Evolutionary conservation across 2,797 vertebrate genomes (phyloP).

Genomic region (Novumbra hubbsi): DNA sequence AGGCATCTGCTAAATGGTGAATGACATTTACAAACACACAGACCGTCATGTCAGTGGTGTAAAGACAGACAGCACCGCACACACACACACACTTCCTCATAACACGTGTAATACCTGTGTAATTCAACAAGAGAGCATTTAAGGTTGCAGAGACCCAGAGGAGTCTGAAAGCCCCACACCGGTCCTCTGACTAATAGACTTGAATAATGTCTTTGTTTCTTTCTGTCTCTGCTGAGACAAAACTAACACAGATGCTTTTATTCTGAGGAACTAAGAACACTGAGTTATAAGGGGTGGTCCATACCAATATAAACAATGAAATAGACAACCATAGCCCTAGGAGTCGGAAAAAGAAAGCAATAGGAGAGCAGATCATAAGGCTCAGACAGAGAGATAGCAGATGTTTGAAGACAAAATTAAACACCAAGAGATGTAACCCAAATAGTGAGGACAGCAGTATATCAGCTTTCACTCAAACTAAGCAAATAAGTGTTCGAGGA

Average conservation of each 20-base stretch:
- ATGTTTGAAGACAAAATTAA: background rate
- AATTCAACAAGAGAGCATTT: background rate
- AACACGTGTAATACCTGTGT: background rate
- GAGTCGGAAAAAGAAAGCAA: background rate
- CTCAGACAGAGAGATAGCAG: slow-evolving; percentile 10
- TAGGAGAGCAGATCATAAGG: background rate
- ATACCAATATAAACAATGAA: background rate
- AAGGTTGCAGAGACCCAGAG: background rate
- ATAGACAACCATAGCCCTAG: background rate
- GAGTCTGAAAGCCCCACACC: background rate
- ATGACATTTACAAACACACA: background rate
- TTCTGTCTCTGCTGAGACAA: slow-evolving; percentile 2
- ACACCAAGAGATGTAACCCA: background rate
- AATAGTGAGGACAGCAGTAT: background rate
- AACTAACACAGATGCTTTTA: background rate
- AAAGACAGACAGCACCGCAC: background rate
- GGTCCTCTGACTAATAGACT: background rate
- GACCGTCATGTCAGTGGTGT: background rate
- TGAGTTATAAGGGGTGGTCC: background rate
- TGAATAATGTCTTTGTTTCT: background rate
- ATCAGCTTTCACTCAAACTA: background rate
- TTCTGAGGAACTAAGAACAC: background rate
- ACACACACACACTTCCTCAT: no score
- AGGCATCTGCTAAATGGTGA: no score
- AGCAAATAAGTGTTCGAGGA: background rate